These are phyloP conservation scores for Sebastes kiyomatsui DNA, from an alignment of 2,797 vertebrate genomes.

Conservation along the genomic window DNA sequence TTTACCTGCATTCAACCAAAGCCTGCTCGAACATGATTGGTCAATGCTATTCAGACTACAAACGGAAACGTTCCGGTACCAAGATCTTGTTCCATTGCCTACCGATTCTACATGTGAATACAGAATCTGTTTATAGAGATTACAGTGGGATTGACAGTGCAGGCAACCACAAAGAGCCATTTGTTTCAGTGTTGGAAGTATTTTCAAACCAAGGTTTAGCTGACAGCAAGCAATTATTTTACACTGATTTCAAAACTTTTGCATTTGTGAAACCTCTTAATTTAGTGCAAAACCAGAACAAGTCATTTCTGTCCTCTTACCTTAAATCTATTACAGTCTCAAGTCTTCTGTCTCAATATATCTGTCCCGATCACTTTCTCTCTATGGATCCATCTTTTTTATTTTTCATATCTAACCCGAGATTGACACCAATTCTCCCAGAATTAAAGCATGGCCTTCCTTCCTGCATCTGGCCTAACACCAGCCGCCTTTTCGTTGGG, in stretches of 20 bases:
- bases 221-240: neutral
- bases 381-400: slow-evolving; percentile 24
- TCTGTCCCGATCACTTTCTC: slow-evolving; percentile 8
- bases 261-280: neutral
- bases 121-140: neutral
- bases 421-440: slow-evolving; percentile 47
- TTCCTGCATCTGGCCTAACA: slow-evolving; percentile 63
- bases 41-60: no score
- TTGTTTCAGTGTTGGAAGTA: neutral
- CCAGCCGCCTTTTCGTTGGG: slow-evolving; percentile 56
- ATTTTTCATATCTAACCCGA: slow-evolving; percentile 27
- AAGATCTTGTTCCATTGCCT: no score
- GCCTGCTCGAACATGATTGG: no score
- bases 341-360: slow-evolving; percentile 40
- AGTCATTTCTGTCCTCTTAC: neutral
- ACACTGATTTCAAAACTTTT: neutral
- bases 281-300: neutral
- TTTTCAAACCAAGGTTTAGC: neutral
- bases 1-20: no score
- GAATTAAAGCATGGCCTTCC: slow-evolving; percentile 58
- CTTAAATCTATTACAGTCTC: neutral
- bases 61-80: no score
- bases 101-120: no score
- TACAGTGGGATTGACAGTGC: neutral
- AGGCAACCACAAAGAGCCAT: neutral